Conservation (phyloP, 2,113 vertebrate genomes). For the Indri indri region DNA sequence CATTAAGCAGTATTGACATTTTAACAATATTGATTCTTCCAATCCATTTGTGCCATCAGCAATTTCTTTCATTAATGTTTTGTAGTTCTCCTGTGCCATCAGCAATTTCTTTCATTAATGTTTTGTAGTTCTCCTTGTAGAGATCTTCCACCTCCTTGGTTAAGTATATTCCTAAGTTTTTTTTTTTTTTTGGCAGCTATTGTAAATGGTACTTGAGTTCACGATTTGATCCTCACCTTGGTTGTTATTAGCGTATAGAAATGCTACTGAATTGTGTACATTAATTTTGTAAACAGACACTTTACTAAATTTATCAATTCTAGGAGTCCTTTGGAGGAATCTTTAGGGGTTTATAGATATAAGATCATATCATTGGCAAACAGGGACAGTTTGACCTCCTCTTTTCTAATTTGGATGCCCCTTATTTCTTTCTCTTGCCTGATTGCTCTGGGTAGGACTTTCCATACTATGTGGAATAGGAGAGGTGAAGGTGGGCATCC, state of each 20-base stretch:
- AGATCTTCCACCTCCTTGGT: not conserved
- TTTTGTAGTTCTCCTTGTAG: not conserved
- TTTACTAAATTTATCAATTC: not conserved
- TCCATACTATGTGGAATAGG: not conserved
- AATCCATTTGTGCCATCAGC: not conserved
- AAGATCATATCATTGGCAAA: not conserved
- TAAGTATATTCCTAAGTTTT: not conserved
- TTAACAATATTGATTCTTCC: not conserved
- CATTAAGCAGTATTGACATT: not conserved
- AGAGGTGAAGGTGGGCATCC: not conserved
- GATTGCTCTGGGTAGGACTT: not conserved
- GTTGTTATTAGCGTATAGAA: not conserved
- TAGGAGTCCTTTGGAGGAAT: not conserved
- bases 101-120: not conserved
- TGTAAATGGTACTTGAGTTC: not conserved
- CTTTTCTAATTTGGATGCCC: not conserved
- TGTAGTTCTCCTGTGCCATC: not conserved
- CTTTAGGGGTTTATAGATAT: not conserved
- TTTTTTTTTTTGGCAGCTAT: not conserved
- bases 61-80: not conserved
- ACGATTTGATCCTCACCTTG: not conserved
- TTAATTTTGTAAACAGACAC: not conserved
- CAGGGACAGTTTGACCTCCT: not conserved
- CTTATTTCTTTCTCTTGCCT: not conserved
- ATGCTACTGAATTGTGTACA: not conserved